Evolutionary conservation across 2,888 invertebrate genomes (phyloP), one percentile per base, ranked within the genome.

Genomic region (Polia nebulosa): DNA sequence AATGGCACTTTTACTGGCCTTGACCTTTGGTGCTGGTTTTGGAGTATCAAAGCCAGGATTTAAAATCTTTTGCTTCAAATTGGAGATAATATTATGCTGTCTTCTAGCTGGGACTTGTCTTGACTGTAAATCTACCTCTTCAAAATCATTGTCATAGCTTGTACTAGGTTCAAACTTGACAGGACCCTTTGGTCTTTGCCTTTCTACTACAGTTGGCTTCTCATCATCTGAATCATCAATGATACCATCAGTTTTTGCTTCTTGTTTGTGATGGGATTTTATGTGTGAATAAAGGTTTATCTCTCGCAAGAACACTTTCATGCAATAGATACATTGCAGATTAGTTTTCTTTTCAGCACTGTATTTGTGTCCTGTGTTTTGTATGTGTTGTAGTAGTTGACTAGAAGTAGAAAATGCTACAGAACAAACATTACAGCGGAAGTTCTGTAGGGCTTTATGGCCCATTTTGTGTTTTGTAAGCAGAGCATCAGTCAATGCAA

Each of bases 401-500:
- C 82, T 88, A 29, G 95, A 89, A 53, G 92, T 89, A 55, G 82
- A 84, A 84, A 96, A 97, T 72, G 95, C 89, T n/a, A 95, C 88
- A 77, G 96, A 93, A 87, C 97, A 97, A 29, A 96, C 95, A 85
- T 93, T 91, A 84, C 97, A 97, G 45, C 95, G 93, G 83, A 95
- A 94, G 57, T 93, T 94, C 77, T 87, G 89, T 17, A 88, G 78
- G 51, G 96, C 96, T 62, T 92, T 87, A 87, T 98, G 97, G 63
- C 96, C 96, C 66, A 96, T 92, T 87, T 97, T 97, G 89, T 98
- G 98, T 86, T 97, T 97, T 0, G 96, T 95, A 49, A 98, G 93
- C n/a, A 97, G 94, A 4, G 96, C 96, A 85, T 97, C 97, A 72
- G 97, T 97, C n/a, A 98, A 89, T 22, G 98, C 98, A 53, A 98